Conservation (phyloP, 2,113 vertebrate genomes). For the Cisticola juncidis region DNA sequence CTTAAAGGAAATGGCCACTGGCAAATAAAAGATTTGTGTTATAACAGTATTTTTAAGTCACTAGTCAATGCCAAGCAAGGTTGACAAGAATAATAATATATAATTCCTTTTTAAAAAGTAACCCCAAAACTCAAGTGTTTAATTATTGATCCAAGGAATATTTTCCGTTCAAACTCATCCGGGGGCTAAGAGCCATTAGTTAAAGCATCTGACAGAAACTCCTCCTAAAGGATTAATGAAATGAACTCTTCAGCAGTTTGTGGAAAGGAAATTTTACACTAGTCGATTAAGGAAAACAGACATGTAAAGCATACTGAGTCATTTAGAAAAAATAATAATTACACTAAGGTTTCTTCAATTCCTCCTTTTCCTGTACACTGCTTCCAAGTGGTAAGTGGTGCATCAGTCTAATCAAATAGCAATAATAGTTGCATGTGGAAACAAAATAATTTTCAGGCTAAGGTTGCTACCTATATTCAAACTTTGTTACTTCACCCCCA, state of each 20-base stretch:
- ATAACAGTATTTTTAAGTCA: slow-evolving; percentile 25
- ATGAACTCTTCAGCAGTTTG: slow-evolving; percentile 51
- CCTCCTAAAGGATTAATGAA: slow-evolving; percentile 63
- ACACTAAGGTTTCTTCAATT: background rate
- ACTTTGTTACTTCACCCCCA: background rate
- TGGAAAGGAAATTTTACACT: slow-evolving; percentile 43
- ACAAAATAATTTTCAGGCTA: background rate
- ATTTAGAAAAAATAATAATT: slow-evolving; percentile 39
- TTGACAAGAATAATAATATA: slow-evolving; percentile 36
- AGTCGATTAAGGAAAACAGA: slow-evolving; percentile 48
- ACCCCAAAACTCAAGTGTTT: slow-evolving; percentile 44
- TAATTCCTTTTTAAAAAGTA: slow-evolving; percentile 13
- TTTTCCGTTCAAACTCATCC: slow-evolving; percentile 50
- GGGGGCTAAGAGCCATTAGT: slow-evolving; percentile 26
- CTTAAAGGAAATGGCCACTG: slow-evolving; percentile 30
- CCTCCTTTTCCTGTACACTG: background rate
- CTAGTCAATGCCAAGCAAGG: slow-evolving; percentile 19
- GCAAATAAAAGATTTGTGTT: slow-evolving; percentile 40
- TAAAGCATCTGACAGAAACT: slow-evolving; percentile 50
- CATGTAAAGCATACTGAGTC: slow-evolving; percentile 22
- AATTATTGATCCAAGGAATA: slow-evolving; percentile 69
- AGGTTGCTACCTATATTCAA: background rate
- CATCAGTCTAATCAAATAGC: background rate
- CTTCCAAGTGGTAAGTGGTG: background rate
- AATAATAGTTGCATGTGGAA: slow-evolving; percentile 26